These are phyloP conservation scores for Contarinia nasturtii DNA, from an alignment of 1,140 invertebrate species.

Conservation along the genomic window DNA sequence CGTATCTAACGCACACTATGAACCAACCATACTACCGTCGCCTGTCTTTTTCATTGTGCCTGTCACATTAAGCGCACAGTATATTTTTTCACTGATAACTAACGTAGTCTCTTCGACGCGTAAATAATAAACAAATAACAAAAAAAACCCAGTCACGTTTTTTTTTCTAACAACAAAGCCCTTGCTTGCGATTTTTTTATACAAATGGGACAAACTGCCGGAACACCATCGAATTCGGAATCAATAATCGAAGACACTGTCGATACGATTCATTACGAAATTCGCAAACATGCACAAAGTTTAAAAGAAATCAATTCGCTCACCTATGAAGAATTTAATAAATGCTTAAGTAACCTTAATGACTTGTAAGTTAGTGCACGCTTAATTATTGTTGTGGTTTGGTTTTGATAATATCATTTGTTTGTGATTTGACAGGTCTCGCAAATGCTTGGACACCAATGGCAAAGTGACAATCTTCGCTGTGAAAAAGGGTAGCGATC, in stretches of 20 bases:
- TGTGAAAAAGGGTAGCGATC: constrained; percentile 41
- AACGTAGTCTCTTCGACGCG: too few species aligned
- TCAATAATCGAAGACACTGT: constrained; percentile 9
- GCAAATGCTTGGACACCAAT: constrained; percentile 33
- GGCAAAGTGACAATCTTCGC: constrained; percentile 44
- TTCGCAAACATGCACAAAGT: constrained; percentile 17
- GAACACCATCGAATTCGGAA: background rate
- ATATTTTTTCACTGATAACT: too few species aligned
- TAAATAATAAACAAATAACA: too few species aligned
- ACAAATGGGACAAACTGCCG: background rate
- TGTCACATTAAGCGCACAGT: too few species aligned
- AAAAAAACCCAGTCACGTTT: too few species aligned
- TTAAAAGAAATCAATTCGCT: constrained; percentile 25
- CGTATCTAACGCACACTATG: too few species aligned
- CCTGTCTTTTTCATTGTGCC: too few species aligned
- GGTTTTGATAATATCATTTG: constrained; percentile 2
- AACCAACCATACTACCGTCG: too few species aligned
- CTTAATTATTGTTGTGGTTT: background rate
- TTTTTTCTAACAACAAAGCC: background rate
- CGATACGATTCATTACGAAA: constrained; percentile 11
- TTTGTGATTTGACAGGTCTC: constrained; percentile 25
- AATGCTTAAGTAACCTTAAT: constrained; percentile 28
- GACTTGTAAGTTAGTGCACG: constrained; percentile 21
- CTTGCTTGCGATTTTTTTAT: background rate
- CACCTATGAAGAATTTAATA: constrained; percentile 30